Evolutionary conservation across 2,888 invertebrate species (phyloP), one percentile per base, ranked within the genome.

Genomic region (Philaethria dido): DNA sequence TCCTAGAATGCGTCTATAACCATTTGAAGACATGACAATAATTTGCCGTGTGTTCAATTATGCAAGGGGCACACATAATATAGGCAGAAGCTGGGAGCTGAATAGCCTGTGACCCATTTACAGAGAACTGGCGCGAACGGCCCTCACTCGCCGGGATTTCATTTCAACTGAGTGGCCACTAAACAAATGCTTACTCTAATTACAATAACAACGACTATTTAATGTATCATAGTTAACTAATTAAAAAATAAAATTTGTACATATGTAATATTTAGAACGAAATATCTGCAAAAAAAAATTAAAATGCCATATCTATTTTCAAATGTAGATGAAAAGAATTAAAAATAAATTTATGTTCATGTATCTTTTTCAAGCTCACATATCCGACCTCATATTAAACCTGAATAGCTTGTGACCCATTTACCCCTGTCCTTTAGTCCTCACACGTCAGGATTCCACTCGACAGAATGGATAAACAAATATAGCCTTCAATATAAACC

Each of bases 51-150:
- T 87, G 88, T 88, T 89, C 88, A 91, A 89, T 90, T 89, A 90
- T 90, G 89, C 89, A 88, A 84, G 85, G 83, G 84, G 85, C 84
- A 86, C 84, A 87, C 83, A 84, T 82, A 80, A 80, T 81, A 77
- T 75, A 77, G 82, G 80, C 78, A 77, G 78, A 79, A 75, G 77
- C 69, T 79, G 77, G 77, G 76, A 79, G 79, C 82, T 85, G 85
- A 86, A 87, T 87, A 85, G 88, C 88, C 87, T 88, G 87, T 91
- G 91, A 91, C 91, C 91, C 88, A 91, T 87, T 90, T 91, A 86
- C 87, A 82, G 82, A 75, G 80, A 86, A 81, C 85, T 80, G 84
- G 81, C 81, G 81, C 81, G 81, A 80, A 84, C 66, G 81, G 80
- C 82, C 79, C 76, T 74, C 77, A 76, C 75, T 79, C 77, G 78